These are phyloP conservation scores for Epistrophe eligans DNA, from an alignment of 2,888 invertebrate genomes.

Conservation along the genomic window DNA sequence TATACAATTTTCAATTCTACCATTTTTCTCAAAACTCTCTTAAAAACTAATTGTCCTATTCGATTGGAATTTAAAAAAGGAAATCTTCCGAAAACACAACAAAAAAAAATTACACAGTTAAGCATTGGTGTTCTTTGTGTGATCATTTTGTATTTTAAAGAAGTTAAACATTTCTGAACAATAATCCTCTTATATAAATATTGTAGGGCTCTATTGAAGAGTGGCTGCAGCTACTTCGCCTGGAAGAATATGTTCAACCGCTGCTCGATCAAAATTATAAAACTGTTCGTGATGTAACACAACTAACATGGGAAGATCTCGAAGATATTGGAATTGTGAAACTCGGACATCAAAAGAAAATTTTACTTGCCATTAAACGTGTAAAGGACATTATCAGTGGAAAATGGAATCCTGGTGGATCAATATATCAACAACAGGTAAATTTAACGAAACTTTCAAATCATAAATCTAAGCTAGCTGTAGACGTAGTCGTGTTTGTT, in stretches of 20 bases:
- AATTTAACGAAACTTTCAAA: neutral
- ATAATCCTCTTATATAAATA: too few species aligned
- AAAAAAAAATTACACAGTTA: too few species aligned
- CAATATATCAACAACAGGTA: constrained; percentile 83
- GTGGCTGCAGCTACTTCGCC: constrained; percentile 95
- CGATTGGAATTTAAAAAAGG: too few species aligned
- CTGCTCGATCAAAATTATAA: constrained; percentile 96
- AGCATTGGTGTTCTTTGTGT: too few species aligned
- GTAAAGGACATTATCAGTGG: constrained; percentile 96
- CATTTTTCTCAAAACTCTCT: too few species aligned
- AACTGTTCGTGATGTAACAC: constrained; percentile 96
- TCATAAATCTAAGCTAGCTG: constrained; percentile 7
- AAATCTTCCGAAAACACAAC: too few species aligned
- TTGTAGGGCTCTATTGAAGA: constrained; percentile 95
- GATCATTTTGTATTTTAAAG: too few species aligned
- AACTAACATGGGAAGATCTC: constrained; percentile 99
- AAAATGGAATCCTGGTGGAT: constrained; percentile 86
- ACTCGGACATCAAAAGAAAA: constrained; percentile 99
- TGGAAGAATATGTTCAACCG: constrained; percentile 96
- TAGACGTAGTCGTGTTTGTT: neutral
- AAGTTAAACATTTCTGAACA: too few species aligned
- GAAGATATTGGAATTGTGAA: constrained; percentile 98
- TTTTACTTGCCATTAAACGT: constrained; percentile 97
- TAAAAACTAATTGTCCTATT: too few species aligned
- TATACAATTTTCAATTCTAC: too few species aligned